Evolutionary conservation across 2,797 vertebrate species (phyloP).

Genomic region (Peromyscus eremicus): DNA sequence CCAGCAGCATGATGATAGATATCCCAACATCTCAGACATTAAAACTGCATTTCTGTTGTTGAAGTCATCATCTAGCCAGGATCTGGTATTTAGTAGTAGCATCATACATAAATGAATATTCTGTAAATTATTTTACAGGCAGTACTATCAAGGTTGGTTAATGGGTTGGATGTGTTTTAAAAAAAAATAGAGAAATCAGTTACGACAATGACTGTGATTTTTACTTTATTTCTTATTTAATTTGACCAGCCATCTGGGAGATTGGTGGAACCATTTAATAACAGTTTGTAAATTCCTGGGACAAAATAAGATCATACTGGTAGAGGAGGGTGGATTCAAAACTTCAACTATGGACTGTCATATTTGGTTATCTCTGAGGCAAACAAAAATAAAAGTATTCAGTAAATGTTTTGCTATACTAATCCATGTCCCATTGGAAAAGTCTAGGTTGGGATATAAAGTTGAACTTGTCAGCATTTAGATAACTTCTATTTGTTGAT

Average conservation of each 20-base stretch:
- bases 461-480: not conserved
- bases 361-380: not conserved
- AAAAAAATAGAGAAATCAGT: not conserved
- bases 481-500: not conserved
- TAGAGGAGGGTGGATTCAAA: not conserved
- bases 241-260: not conserved
- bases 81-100: not conserved
- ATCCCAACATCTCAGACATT: not conserved
- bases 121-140: not conserved
- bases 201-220: not conserved
- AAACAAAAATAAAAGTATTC: not conserved
- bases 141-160: not conserved
- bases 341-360: not conserved
- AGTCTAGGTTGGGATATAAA: not conserved
- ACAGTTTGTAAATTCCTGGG: not conserved
- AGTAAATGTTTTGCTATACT: not conserved
- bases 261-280: not conserved
- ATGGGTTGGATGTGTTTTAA: not conserved
- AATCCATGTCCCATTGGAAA: not conserved
- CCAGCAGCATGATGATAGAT: not conserved
- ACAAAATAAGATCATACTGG: not conserved
- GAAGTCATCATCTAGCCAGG: not conserved
- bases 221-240: not conserved
- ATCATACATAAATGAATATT: not conserved
- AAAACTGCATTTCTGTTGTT: not conserved